A percentile compares a stretch with the other conserved stretches of the same genome.
These are phyloP conservation scores for Panthera uncia DNA, from an alignment of 2,113 vertebrate species.

Conservation along the genomic window DNA sequence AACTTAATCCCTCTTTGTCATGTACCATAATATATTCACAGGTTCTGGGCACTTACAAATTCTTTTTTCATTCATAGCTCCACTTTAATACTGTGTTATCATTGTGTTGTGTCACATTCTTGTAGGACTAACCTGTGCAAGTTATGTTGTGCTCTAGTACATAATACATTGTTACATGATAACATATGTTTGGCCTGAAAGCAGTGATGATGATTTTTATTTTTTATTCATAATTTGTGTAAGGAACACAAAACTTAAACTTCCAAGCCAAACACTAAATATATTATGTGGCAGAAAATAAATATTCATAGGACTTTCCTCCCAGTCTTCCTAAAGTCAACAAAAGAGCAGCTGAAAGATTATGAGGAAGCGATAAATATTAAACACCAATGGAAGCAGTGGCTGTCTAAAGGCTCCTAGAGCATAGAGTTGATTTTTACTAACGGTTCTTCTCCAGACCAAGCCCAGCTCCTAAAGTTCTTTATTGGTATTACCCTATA, in stretches of 20 bases:
- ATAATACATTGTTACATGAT: not conserved
- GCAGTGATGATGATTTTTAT: not conserved
- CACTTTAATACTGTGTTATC: not conserved
- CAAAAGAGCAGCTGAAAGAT: not conserved
- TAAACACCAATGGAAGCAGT: not conserved
- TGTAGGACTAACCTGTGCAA: not conserved
- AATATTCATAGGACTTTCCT: conserved; percentile 22
- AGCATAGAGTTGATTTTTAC: not conserved
- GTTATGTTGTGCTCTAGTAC: not conserved
- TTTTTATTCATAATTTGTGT: conserved; percentile 59
- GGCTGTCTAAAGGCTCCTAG: not conserved
- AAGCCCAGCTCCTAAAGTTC: not conserved
- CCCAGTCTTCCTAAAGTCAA: conserved; percentile 36
- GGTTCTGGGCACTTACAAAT: not conserved
- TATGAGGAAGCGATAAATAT: conserved; percentile 45
- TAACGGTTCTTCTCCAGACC: not conserved
- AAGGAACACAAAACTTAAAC: conserved; percentile 55
- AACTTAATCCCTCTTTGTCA: not conserved
- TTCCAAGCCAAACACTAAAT: conserved; percentile 32
- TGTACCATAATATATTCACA: not conserved
- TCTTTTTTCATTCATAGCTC: not conserved
- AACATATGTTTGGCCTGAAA: conserved; percentile 22
- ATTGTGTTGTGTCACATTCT: not conserved
- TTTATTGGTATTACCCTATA: conserved; percentile 2
- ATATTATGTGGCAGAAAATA: conserved; percentile 49